Evolutionary conservation across 2,113 vertebrate genomes (phyloP), one percentile per base, ranked within the genome.

Genomic region (Phylloscopus trochilus): DNA sequence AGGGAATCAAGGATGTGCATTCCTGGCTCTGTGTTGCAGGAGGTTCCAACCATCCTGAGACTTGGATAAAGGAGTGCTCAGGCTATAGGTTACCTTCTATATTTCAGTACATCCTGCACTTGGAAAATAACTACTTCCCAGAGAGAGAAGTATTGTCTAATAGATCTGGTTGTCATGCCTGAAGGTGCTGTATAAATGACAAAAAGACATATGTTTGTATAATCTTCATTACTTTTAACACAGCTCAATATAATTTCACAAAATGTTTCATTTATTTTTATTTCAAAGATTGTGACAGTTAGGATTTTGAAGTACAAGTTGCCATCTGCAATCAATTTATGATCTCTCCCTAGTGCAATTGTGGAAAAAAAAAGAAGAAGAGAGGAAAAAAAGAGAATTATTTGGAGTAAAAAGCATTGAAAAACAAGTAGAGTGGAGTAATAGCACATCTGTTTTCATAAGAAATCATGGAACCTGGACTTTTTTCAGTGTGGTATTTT

Each of bases 401-500:
- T 95, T 97, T 94, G 93, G 89, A 96, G 93, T 95, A 98, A 98
- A 98, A 98, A 97, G 93, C 87, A 98, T 96, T 98, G 98, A 97
- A 98, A 98, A 98, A 98, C 97, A 98, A 98, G 97, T 96, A 97
- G 96, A 98, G 96, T 97, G 95, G 97, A 98, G 97, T 97, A 97
- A 97, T 96, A 98, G 97, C 98, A 98, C 98, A 99, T 98, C 98
- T 99, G 98, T 98, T 98, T 98, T 98, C 97, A 66, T 98, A 98
- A 98, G 98, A 98, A 98, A 98, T 98, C 97, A 98, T 98, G 98
- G 98, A 98, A 98, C 98, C 98, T 99, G 98, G 98, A 97, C 97
- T 97, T 97, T 98, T 98, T 98, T 98, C 98, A 98, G 97, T 98
- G 97, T 98, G 98, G 98, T 98, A 98, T 98, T 99, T 99, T 98